Evolutionary conservation across 2,888 invertebrate species (phyloP).

Genomic region (Leptura quadrifasciata): DNA sequence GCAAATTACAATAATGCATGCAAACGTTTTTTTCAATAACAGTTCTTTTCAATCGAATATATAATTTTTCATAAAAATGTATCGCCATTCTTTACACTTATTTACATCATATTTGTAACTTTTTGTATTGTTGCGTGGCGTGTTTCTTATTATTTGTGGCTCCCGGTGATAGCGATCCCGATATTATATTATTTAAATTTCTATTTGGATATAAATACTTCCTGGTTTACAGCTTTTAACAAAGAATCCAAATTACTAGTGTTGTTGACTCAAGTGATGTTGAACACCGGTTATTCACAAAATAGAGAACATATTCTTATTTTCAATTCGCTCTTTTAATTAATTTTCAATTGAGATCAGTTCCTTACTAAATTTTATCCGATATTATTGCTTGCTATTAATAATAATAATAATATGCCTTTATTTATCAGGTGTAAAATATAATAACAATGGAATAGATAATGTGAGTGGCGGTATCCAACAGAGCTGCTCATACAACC

Average conservation of each 20-base stretch:
- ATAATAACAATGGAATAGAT: too few relatives aligned
- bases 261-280: not conserved
- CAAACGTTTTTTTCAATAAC: constrained; percentile 35
- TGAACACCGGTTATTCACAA: constrained; percentile 13
- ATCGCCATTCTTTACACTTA: constrained; percentile 18
- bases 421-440: too few relatives aligned
- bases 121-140: constrained; percentile 18
- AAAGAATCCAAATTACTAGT: constrained; percentile 27
- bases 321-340: not conserved
- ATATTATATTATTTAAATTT: constrained; percentile 32
- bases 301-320: not conserved
- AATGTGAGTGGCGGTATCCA: too few relatives aligned
- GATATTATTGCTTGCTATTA: too few relatives aligned
- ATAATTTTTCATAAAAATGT: constrained; percentile 26
- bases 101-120: constrained; percentile 12
- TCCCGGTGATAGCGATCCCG: constrained; percentile 16
- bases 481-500: too few relatives aligned
- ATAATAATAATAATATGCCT: too few relatives aligned
- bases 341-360: not conserved
- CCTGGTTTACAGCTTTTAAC: constrained; percentile 34
- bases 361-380: not conserved
- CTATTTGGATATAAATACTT: constrained; percentile 24
- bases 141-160: constrained; percentile 29
- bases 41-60: constrained; percentile 14
- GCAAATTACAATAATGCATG: constrained; percentile 44